Percentiles rank a stretch among this genome's conserved stretches.
These are phyloP conservation scores for Drosophila sechellia DNA, from an alignment of 1,140 invertebrate species.

Conservation along the genomic window DNA sequence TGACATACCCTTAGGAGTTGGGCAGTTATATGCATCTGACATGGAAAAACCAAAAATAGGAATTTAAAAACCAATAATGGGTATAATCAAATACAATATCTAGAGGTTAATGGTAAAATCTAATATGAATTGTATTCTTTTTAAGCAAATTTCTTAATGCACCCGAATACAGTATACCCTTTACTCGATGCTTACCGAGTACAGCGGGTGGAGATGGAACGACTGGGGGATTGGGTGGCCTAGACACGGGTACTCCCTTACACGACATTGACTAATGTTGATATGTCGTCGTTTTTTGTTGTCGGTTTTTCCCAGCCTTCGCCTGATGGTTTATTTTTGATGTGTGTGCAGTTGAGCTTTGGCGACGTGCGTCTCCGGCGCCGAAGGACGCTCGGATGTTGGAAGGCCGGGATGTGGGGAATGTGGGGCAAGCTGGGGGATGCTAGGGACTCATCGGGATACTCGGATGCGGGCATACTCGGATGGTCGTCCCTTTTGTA, in stretches of 20 bases:
- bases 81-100: too few relatives aligned
- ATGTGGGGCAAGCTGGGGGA: neutral
- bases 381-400: slow-evolving; percentile 32
- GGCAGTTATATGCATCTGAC: neutral
- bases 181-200: neutral
- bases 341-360: slow-evolving; percentile 68
- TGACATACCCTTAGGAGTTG: neutral
- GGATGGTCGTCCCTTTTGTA: slow-evolving; percentile 54
- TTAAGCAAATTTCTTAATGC: neutral
- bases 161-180: slow-evolving; percentile 7
- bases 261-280: slow-evolving; percentile 82
- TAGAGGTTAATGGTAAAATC: too few relatives aligned
- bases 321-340: slow-evolving; percentile 70
- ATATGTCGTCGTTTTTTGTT: slow-evolving; percentile 69
- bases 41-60: too few relatives aligned
- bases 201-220: neutral
- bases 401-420: neutral
- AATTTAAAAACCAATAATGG: too few relatives aligned
- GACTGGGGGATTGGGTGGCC: slow-evolving; percentile 26
- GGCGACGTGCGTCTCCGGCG: slow-evolving; percentile 49
- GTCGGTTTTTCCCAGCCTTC: slow-evolving; percentile 47
- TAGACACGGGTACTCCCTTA: slow-evolving; percentile 72
- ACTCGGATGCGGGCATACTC: slow-evolving; percentile 7
- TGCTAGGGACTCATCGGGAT: slow-evolving; percentile 1
- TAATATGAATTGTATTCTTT: neutral